Base-by-base conservation (phyloP, 2,888 invertebrate genomes). In the Philhelius pedissequus region DNA sequence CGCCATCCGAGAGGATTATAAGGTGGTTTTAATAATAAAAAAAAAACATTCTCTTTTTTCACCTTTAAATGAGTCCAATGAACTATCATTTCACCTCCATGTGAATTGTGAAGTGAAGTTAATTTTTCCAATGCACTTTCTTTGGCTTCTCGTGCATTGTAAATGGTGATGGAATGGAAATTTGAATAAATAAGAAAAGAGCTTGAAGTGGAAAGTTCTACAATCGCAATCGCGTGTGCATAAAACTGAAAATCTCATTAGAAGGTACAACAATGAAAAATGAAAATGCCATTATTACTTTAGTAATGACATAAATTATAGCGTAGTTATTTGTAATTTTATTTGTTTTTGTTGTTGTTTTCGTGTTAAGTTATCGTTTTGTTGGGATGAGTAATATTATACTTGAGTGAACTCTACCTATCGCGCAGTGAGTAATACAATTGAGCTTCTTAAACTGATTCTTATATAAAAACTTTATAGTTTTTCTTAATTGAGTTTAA, bases 91-190 rank as follows among this genome's bases (percentile, higher is more conserved):
- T 76, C 30, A 68, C 78, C 58, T 76, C 30, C 18, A n/a, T 64
- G n/a, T n/a, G n/a, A n/a, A n/a, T n/a, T n/a, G 45, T 60, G 48
- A 54, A 56, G 48, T 50, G 68, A 54, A 56, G 48, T 83, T 74
- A 69, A 74, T 66, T 79, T 48, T 73, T 4, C 56, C 18, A 62
- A 79, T 75, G 71, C 80, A 84, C 84, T 84, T 84, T 84, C 84
- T 80, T 80, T 84, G 84, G 84, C 84, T 84, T 84, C 84, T 80
- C 80, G 56, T 62, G 30, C 9, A 11, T 9, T 38, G 6, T 4
- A 11, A 54, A 4, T 4, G 30, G 43, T 40, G 20, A 56, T 35
- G 48, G 40, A 70, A 56, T 35, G 48, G 40, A 70, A 66, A 25
- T 56, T 75, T n/a, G 43, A 60, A 35, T n/a, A 62, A 38, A 64